Base-by-base conservation (phyloP, 2,113 vertebrate species). In the Tyto alba region DNA sequence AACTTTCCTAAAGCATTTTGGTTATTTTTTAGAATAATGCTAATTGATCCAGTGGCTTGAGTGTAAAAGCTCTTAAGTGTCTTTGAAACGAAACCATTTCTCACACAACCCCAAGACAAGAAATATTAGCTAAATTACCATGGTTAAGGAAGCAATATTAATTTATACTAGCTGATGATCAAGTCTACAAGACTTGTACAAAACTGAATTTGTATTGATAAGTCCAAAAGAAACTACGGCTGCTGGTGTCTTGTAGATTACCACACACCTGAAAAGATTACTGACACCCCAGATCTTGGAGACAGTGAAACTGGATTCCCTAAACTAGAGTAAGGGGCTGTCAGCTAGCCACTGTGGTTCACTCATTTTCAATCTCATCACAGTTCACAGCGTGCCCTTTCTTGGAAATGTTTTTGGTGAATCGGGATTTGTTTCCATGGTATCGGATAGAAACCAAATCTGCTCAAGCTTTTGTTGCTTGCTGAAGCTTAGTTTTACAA, bases 351-450 rank as follows among this genome's bases (percentile, higher is more conserved):
- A 87, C 55, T 19, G 25, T 45, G 16, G 36, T 55, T 77, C 77
- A 15, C 50, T 60, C 19, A 16, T 89, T 80, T 83, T 76, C 86
- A 93, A 63, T 34, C 74, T 74, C 63, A 67, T 41, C 80, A 75
- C 78, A 96, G 92, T 69, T 95, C 72, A 77, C 1, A 77, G 32
- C 48, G 9, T 52, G 56, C 55, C 38, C 55, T 72, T 69, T 77
- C 74, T 41, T 78, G 43, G 62, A 71, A 69, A 16, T 4, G 13
- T 34, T 86, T 83, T 62, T 69, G 63, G 43, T 43, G 56, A 67
- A 83, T 74, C 53, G 43, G 47, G 40, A 88, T 96, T 60, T 95
- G 67, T 93, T 96, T 95, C 92, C 75, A 93, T 17, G 85, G 85
- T 59, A 91, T 57, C 14, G 7, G 71, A 89, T 90, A 47, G 48